Evolutionary conservation across 2,113 vertebrate species (phyloP).

Genomic region (Anseranas semipalmata): DNA sequence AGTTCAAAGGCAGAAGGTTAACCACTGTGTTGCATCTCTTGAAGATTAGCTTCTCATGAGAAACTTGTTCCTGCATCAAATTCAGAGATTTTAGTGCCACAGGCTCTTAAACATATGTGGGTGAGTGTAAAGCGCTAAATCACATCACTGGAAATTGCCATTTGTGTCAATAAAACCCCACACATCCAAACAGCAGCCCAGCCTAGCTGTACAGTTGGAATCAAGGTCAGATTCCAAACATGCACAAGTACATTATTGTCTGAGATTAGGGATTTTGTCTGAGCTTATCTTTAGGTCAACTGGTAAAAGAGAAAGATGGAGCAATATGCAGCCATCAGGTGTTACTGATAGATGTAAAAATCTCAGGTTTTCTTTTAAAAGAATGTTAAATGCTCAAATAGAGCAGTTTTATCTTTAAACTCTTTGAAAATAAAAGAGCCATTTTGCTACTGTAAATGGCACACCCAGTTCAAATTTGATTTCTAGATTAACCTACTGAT

Average conservation of each 20-base stretch:
- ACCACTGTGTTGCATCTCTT: not conserved
- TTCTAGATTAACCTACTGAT: not conserved
- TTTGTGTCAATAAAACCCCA: not conserved
- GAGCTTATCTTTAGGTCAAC: not conserved
- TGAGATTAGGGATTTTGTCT: not conserved
- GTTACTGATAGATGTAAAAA: not conserved
- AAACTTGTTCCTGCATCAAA: not conserved
- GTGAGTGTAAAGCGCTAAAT: not conserved
- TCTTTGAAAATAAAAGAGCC: not conserved
- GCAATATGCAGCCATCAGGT: not conserved
- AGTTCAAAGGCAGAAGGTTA: not conserved
- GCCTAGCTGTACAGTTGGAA: not conserved
- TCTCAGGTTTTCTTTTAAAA: not conserved
- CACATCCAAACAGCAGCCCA: not conserved
- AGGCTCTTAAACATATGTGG: not conserved
- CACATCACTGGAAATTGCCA: fast-evolving
- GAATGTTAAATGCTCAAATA: not conserved
- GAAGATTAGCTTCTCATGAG: not conserved
- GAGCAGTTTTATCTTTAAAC: not conserved
- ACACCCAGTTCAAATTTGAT: not conserved
- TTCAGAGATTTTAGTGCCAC: not conserved
- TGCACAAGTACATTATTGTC: not conserved
- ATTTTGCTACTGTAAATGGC: not conserved
- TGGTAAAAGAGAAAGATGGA: not conserved
- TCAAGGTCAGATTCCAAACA: not conserved